phyloP scores from a whole-genome alignment of 2,113 vertebrate species.

The Colius striatus region DNA sequence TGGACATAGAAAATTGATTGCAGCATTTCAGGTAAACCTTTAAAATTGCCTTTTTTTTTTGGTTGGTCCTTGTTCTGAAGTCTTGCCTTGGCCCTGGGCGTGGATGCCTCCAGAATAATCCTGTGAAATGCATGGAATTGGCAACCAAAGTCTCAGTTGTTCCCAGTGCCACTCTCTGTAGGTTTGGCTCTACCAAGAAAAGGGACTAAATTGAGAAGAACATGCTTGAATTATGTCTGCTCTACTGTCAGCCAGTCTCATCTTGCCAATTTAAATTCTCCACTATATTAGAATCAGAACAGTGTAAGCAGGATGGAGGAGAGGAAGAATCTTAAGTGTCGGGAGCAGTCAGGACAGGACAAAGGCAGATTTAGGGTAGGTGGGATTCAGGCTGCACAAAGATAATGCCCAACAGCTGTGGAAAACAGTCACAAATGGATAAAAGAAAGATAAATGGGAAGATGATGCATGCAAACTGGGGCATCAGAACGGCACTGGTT shows the following conservation, averaged over 20 bases:
- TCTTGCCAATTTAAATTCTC: neutral
- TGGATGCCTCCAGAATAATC: neutral
- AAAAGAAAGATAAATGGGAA: slow-evolving; percentile 1
- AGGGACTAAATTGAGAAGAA: neutral
- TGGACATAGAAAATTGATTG: neutral
- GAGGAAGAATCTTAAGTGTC: neutral
- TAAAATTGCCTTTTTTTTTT: neutral
- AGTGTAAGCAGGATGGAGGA: neutral
- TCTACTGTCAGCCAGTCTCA: neutral
- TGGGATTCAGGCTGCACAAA: neutral
- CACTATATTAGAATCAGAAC: neutral
- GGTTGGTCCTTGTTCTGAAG: neutral
- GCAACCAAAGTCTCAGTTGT: neutral
- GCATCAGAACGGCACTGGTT: slow-evolving; percentile 12
- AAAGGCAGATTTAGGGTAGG: slow-evolving; percentile 6
- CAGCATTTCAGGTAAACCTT: neutral
- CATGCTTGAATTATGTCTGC: neutral
- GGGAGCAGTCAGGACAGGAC: neutral
- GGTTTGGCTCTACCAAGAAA: neutral
- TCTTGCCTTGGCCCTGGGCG: neutral
- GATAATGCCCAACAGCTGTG: neutral
- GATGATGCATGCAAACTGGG: neutral
- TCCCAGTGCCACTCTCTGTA: slow-evolving; percentile 15
- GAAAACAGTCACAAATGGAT: slow-evolving; percentile 24
- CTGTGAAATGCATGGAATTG: neutral